Evolutionary conservation across 2,113 vertebrate species (phyloP).

Genomic region (Asarcornis scutulata): DNA sequence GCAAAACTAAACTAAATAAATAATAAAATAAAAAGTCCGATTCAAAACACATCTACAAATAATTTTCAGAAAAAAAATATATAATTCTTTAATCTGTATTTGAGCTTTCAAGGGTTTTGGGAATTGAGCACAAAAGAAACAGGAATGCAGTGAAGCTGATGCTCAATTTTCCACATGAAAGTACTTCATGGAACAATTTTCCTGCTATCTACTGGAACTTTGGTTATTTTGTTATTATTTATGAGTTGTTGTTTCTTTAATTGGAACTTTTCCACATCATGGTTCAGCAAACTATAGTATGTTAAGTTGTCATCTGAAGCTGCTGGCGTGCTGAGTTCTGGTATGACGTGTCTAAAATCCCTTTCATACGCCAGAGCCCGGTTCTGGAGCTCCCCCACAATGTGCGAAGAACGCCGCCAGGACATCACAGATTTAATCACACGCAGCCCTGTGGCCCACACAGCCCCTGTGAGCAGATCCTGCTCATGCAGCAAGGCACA

Average conservation of each 20-base stretch:
- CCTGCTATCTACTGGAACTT: background rate
- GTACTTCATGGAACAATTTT: slow-evolving; percentile 2
- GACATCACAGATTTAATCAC: fast-evolving
- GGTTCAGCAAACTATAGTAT: background rate
- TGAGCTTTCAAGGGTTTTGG: background rate
- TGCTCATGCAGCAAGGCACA: fast-evolving
- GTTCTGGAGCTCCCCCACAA: fast-evolving
- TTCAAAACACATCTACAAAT: background rate
- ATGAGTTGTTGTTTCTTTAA: background rate
- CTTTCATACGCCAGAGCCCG: fast-evolving
- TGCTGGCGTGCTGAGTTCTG: fast-evolving
- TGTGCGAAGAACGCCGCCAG: fast-evolving
- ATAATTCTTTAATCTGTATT: background rate
- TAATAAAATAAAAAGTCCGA: background rate
- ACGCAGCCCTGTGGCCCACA: fast-evolving
- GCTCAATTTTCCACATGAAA: background rate
- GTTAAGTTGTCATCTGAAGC: background rate
- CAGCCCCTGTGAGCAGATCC: fast-evolving
- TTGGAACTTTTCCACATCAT: background rate
- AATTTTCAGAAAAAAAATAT: background rate
- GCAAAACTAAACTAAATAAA: no score
- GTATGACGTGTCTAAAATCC: background rate
- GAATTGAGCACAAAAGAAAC: background rate
- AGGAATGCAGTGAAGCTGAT: background rate
- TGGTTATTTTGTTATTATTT: background rate